A percentile compares a stretch with the other conserved stretches of the same genome.
Evolutionary conservation across 2,888 invertebrate species (phyloP).

Genomic region (Heliconius ismenius): DNA sequence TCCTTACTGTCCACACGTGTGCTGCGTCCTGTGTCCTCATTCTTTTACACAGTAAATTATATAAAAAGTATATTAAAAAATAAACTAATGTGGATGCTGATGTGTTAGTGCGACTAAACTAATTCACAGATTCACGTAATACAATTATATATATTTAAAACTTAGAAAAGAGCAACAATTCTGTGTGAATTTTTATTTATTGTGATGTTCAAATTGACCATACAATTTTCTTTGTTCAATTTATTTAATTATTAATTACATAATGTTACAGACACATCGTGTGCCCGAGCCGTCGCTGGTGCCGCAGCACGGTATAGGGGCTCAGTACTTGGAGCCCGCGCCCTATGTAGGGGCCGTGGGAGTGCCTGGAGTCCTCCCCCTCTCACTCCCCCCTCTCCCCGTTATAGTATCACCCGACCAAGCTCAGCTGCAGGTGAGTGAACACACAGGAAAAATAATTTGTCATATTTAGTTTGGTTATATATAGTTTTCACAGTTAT

Average conservation of each 20-base stretch:
- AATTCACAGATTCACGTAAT: neutral
- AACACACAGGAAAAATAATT: neutral
- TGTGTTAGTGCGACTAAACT: neutral
- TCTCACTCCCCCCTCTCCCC: slow-evolving; percentile 58
- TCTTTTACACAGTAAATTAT: neutral
- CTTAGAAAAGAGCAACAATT: neutral
- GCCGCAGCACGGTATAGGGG: slow-evolving; percentile 67
- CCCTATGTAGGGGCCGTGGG: slow-evolving; percentile 60
- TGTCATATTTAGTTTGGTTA: neutral
- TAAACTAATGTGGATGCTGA: neutral
- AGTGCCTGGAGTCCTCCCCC: slow-evolving; percentile 54
- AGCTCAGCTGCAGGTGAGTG: slow-evolving; percentile 65
- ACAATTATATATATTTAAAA: neutral
- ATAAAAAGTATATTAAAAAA: too few relatives aligned
- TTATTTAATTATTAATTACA: neutral
- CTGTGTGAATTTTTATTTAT: neutral
- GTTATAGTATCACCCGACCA: slow-evolving; percentile 64
- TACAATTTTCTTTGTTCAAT: neutral
- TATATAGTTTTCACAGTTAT: neutral
- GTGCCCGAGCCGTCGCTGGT: slow-evolving; percentile 52
- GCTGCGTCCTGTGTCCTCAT: too few relatives aligned
- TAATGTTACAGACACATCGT: slow-evolving; percentile 42
- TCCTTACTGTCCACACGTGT: too few relatives aligned
- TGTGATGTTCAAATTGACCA: neutral
- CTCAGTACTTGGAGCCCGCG: slow-evolving; percentile 67